Percentiles rank a stretch among this genome's conserved stretches.
These are phyloP conservation scores for Chloroceryle amazona DNA, from an alignment of 2,797 vertebrate genomes.

Conservation along the genomic window DNA sequence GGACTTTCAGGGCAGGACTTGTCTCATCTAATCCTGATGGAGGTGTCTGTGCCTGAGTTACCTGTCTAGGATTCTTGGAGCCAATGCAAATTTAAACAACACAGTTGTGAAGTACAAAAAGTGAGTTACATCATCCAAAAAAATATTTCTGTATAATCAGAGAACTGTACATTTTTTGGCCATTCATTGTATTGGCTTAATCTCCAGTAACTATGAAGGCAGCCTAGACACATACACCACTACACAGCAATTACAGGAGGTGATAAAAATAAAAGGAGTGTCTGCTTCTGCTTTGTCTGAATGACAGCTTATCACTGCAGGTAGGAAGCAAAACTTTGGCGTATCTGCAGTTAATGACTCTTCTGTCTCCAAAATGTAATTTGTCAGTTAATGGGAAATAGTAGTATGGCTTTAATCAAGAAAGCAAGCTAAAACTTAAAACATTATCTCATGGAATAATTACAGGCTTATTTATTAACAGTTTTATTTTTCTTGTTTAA, in stretches of 20 bases:
- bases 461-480: background rate
- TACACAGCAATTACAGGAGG: background rate
- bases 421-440: background rate
- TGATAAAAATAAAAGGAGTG: constrained; percentile 47
- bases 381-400: background rate
- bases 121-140: background rate
- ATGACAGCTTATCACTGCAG: background rate
- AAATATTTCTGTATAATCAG: background rate
- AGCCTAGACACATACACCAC: background rate
- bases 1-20: constrained; percentile 5
- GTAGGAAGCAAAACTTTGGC: background rate
- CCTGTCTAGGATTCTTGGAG: constrained; percentile 61
- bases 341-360: constrained; percentile 5
- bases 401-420: background rate
- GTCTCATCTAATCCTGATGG: constrained; percentile 24
- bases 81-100: constrained; percentile 49
- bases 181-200: background rate
- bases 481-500: background rate
- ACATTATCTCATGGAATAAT: background rate
- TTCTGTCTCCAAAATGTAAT: background rate
- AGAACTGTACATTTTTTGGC: background rate
- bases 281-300: background rate
- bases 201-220: background rate
- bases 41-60: constrained; percentile 39
- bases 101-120: background rate